A percentile compares a stretch with the other conserved stretches of the same genome.
These are phyloP conservation scores for Hemicrepidius hirtus DNA, from an alignment of 2,888 invertebrate genomes.

Conservation along the genomic window DNA sequence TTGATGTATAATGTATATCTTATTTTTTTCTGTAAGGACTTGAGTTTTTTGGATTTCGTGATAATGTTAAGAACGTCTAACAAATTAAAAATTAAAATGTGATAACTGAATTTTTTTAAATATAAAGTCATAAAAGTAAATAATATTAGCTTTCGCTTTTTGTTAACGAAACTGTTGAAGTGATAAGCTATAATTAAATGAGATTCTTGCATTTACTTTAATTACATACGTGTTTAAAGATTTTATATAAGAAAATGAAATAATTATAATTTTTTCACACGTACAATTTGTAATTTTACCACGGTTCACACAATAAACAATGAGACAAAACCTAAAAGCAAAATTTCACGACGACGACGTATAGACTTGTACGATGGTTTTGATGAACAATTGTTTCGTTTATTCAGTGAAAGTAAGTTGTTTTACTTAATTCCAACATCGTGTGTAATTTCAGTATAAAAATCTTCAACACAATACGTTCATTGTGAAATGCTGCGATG, in stretches of 20 bases:
- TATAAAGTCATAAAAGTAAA: neutral
- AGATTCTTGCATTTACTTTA: slow-evolving; percentile 19
- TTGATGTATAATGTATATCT: no score
- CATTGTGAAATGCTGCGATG: slow-evolving; percentile 20
- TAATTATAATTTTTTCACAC: slow-evolving; percentile 39
- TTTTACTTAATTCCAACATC: slow-evolving; percentile 31
- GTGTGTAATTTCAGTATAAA: slow-evolving; percentile 36
- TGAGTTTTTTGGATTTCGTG: no score
- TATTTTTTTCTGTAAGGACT: no score
- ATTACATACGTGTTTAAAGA: slow-evolving; percentile 13
- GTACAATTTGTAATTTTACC: slow-evolving; percentile 38
- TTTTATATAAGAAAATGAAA: slow-evolving; percentile 37
- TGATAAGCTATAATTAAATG: slow-evolving; percentile 24
- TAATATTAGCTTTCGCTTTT: slow-evolving; percentile 31
- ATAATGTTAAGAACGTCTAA: no score
- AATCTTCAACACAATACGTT: slow-evolving; percentile 20
- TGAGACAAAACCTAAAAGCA: slow-evolving; percentile 40
- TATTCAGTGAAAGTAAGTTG: slow-evolving; percentile 49
- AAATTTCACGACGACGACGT: slow-evolving; percentile 38
- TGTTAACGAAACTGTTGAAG: slow-evolving; percentile 15
- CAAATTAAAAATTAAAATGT: no score
- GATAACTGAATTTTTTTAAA: no score
- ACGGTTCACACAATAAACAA: slow-evolving; percentile 35
- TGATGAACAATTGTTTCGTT: slow-evolving; percentile 45
- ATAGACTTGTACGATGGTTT: slow-evolving; percentile 37